These are phyloP conservation scores for Carpatolechia fugitivella DNA, from an alignment of 2,888 invertebrate genomes.

Conservation along the genomic window DNA sequence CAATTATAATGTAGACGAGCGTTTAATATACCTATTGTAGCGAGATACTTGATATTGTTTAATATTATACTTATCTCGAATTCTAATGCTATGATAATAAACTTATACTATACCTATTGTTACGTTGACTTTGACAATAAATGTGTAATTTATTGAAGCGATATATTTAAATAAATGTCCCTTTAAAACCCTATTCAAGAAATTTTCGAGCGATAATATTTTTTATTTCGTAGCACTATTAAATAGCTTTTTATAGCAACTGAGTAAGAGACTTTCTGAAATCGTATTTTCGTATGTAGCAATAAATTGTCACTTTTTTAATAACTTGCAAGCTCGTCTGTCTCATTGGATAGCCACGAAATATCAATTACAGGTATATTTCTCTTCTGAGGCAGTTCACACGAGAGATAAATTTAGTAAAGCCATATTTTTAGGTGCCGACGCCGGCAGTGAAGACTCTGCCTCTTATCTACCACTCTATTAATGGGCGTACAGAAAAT, in stretches of 20 bases:
- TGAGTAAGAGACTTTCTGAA: background rate
- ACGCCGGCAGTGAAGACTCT: no score
- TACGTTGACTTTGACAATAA: conserved; percentile 80
- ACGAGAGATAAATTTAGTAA: no score
- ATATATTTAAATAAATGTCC: conserved; percentile 63
- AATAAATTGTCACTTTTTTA: background rate
- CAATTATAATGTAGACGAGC: conserved; percentile 13
- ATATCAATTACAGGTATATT: background rate
- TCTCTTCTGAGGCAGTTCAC: no score
- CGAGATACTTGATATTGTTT: conserved; percentile 37
- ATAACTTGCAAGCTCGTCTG: background rate
- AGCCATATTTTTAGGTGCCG: no score
- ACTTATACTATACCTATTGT: conserved; percentile 27
- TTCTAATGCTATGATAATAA: conserved; percentile 51
- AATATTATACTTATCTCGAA: conserved; percentile 35
- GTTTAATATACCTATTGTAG: conserved; percentile 38
- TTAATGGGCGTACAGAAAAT: no score
- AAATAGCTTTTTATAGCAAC: background rate
- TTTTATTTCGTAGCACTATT: no score
- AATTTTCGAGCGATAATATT: conserved; percentile 21
- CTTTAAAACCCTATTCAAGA: conserved; percentile 36
- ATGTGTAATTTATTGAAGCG: conserved; percentile 69
- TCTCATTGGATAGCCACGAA: background rate
- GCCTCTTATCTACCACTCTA: no score
- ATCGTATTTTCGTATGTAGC: background rate